Base-by-base conservation (phyloP, 2,888 invertebrate genomes). In the Entomobrya multifasciata region DNA sequence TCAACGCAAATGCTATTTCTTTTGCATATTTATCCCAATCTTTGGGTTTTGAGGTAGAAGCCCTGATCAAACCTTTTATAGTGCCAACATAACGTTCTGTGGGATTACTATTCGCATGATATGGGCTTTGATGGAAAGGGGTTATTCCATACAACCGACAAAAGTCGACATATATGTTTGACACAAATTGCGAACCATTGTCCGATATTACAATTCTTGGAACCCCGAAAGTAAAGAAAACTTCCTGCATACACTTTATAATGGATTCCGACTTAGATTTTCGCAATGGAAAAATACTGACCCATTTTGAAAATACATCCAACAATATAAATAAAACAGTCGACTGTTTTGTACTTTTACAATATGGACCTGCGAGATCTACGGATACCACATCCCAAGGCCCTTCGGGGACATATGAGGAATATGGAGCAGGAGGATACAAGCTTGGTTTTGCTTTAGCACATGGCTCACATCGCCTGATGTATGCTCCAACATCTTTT, bases 331-430 rank as follows among this genome's bases (percentile, higher is more conserved):
- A 41, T 11, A 88, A 10, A 25, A 81, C 81, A 57, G 65, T 80
- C 15, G 57, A 49, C 2, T 52, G 20, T 0, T 77, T 60, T 11
- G 60, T 41, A 0, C 78, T 41, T 36, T 44, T 76, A 13, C 81
- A 44, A 44, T 84, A 89, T 5, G 86, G 84, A 10, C 90, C 89
- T 80, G 87, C 86, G 5, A 90, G 15, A 65, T 90, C 90, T 0
- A 80, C 36, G 0, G 30, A 27, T 1, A 89, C 10, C 2, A 57
- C 4, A 5, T 83, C 80, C 79, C 84, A 88, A 0, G 88, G 83
- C 0, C 27, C 36, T 3, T 86, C 67, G 0, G 87, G 36, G 0
- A 22, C 27, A 22, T 25, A 72, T 65, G 17, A 57, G 57, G 11
- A 49, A 57, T 22, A 60, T 41, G 22, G 78, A 17, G 11, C 27